Percentiles rank a stretch among this genome's conserved stretches.
Conservation (phyloP, 2,888 invertebrate genomes). For the Ichneumoninae sp. region DNA sequence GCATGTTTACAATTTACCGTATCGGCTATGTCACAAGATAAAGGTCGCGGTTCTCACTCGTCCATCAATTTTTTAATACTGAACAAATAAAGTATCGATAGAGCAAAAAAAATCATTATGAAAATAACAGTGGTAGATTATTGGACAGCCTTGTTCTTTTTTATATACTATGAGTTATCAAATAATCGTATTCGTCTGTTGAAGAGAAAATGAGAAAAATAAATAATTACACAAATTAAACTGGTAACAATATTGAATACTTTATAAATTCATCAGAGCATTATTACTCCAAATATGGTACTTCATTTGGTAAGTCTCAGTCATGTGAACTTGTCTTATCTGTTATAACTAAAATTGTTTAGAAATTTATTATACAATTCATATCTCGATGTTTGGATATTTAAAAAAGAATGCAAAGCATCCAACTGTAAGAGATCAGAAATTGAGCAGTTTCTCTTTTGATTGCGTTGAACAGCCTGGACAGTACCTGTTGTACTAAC, state of each 20-base stretch:
- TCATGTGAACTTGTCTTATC: too few species aligned
- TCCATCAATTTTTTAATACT: neutral
- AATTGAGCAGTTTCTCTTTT: neutral
- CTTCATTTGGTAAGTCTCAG: too few species aligned
- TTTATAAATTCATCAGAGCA: too few species aligned
- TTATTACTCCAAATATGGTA: too few species aligned
- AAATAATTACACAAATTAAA: neutral
- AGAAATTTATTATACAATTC: too few species aligned
- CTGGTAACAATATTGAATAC: neutral
- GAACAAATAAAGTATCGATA: neutral
- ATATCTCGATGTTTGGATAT: too few species aligned
- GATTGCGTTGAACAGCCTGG: neutral
- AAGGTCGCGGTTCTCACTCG: neutral
- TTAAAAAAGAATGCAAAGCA: neutral
- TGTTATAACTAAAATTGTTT: too few species aligned
- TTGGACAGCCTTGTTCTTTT: neutral
- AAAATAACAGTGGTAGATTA: neutral
- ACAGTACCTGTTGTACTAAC: constrained; percentile 85
- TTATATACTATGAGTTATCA: neutral
- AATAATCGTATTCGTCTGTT: neutral
- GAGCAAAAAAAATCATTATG: neutral
- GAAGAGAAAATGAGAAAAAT: neutral
- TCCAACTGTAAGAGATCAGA: neutral
- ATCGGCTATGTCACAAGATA: neutral
- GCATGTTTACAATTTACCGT: neutral